Percentiles rank a stretch among this genome's conserved stretches.
phyloP scores from a whole-genome alignment of 2,888 invertebrate genomes.

The Tetanocera ferruginea region DNA sequence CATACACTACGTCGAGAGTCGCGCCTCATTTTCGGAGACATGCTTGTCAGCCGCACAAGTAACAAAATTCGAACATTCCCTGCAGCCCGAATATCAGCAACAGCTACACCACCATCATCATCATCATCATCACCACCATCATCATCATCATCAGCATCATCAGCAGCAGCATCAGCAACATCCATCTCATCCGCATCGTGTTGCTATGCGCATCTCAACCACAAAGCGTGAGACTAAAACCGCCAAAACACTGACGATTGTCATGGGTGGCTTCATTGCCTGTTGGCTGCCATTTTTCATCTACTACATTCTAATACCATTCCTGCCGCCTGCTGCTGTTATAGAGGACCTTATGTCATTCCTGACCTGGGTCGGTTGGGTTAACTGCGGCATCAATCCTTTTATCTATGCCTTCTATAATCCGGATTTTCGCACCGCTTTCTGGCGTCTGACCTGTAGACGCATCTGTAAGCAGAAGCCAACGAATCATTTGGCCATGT shows the following conservation, averaged over 20 bases:
- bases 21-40: conserved; percentile 59
- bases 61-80: conserved; percentile 23
- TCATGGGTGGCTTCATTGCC: conserved; percentile 90
- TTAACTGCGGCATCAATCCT: conserved; percentile 91
- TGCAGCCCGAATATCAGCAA: conserved; percentile 41
- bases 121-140: conserved; percentile 36
- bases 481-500: conserved; percentile 62
- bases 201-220: conserved; percentile 75
- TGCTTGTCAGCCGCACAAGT: conserved; percentile 51
- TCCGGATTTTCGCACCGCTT: conserved; percentile 87
- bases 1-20: conserved; percentile 60
- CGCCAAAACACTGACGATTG: conserved; percentile 87
- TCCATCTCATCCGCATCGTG: conserved; percentile 57
- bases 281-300: conserved; percentile 93
- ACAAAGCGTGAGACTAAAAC: conserved; percentile 86
- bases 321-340: conserved; percentile 76
- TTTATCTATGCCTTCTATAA: conserved; percentile 93
- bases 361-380: conserved; percentile 91
- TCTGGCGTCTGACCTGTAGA: conserved; percentile 81
- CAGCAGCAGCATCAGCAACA: conserved; percentile 47
- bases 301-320: conserved; percentile 85
- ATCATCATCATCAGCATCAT: conserved; percentile 44
- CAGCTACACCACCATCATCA: conserved; percentile 43
- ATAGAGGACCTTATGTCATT: conserved; percentile 79
- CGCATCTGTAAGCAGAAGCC: conserved; percentile 64